Evolutionary conservation across 1,140 invertebrate genomes (phyloP).

Genomic region (Drosophila miranda): DNA sequence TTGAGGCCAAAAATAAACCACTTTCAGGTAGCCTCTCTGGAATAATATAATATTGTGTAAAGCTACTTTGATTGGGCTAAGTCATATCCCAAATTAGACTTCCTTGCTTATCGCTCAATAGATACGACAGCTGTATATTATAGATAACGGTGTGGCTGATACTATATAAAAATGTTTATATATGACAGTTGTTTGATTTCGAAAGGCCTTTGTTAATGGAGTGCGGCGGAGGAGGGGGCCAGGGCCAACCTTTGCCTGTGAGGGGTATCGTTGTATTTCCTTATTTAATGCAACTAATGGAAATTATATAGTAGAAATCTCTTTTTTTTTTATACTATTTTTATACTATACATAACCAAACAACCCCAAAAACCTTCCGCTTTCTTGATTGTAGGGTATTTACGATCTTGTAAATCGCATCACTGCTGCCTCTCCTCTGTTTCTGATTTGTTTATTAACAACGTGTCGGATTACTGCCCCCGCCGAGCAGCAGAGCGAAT

Average conservation of each 20-base stretch:
- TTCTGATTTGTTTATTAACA: conserved; percentile 19
- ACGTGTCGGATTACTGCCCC: conserved; percentile 9
- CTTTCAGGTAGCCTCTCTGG: neutral
- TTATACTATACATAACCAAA: too few relatives aligned
- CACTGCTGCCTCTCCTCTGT: neutral
- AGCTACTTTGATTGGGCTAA: conserved; percentile 5
- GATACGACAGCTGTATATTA: conserved; percentile 5
- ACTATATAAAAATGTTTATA: conserved; percentile 8
- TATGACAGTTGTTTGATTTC: conserved; percentile 10
- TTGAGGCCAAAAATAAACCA: neutral
- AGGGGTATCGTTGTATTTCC: neutral
- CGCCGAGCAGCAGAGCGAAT: conserved; percentile 20
- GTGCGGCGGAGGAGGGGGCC: too few relatives aligned
- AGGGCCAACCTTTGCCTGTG: neutral
- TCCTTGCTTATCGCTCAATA: conserved; percentile 17
- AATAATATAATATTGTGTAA: too few relatives aligned
- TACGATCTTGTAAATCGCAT: too few relatives aligned
- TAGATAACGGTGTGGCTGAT: conserved; percentile 7
- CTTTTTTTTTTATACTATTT: too few relatives aligned
- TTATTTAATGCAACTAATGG: neutral
- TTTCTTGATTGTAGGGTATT: too few relatives aligned
- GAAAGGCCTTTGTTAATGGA: conserved; percentile 7
- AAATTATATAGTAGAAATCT: too few relatives aligned
- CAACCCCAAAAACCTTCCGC: too few relatives aligned
- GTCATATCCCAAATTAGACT: conserved; percentile 42